Percentiles rank a stretch among this genome's conserved stretches.
phyloP scores from a whole-genome alignment of 37 sponge, comb jelly and placozoan genomes.

The Aphrocallistes beatrix region DNA sequence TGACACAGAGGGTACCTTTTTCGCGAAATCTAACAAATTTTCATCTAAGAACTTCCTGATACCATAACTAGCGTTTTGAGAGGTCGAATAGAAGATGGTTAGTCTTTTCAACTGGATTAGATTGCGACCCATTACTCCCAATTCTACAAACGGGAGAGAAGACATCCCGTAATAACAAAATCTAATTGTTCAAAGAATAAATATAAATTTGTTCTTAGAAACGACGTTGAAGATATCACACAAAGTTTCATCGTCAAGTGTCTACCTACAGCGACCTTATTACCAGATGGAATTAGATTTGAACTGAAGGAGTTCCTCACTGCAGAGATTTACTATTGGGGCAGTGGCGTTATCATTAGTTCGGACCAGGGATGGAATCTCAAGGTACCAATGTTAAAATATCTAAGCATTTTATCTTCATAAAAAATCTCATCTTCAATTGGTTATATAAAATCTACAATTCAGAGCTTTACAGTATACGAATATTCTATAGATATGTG shows the following conservation, averaged over 20 bases:
- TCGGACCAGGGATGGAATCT: conserved; percentile 15
- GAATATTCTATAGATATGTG: background rate
- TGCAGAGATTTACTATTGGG: conserved; percentile 1
- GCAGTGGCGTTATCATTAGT: background rate
- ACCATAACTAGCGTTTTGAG: background rate
- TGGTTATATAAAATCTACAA: no score
- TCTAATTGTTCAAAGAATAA: background rate
- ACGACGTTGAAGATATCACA: background rate
- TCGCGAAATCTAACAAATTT: background rate
- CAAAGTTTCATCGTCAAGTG: background rate
- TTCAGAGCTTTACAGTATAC: no score
- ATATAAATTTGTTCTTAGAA: background rate
- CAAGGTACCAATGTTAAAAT: no score
- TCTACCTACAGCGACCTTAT: background rate
- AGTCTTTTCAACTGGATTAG: background rate
- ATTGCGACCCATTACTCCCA: background rate
- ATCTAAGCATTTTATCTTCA: no score
- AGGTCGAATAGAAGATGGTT: background rate
- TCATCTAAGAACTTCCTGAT: background rate
- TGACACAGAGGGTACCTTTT: background rate
- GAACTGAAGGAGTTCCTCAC: conserved; percentile 11
- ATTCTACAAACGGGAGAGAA: background rate
- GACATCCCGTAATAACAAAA: background rate
- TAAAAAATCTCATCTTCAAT: no score
- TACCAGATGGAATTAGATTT: background rate